Evolutionary conservation across 2,113 vertebrate species (phyloP).

Genomic region (Cyanistes caeruleus): DNA sequence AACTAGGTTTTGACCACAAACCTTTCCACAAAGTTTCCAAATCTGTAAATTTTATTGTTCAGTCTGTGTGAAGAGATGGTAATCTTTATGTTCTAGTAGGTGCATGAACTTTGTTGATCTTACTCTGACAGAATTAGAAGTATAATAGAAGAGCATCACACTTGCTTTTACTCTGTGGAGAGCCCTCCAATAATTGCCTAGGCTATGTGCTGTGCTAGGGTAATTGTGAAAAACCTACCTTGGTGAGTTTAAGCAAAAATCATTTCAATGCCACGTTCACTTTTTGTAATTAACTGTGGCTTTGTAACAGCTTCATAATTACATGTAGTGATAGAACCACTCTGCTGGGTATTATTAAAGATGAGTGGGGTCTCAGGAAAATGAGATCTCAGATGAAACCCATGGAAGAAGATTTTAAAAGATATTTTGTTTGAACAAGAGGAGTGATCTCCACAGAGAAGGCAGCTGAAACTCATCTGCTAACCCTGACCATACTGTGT

Average conservation of each 20-base stretch:
- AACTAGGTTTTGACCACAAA: slow-evolving; percentile 35
- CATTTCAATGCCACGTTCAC: accelerated
- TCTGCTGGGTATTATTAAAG: background rate
- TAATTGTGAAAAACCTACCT: background rate
- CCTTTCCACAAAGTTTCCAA: background rate
- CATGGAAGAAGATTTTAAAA: background rate
- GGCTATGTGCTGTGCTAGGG: background rate
- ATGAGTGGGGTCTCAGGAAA: background rate
- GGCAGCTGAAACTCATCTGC: background rate
- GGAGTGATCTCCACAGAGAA: background rate
- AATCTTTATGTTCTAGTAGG: background rate
- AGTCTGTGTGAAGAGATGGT: background rate
- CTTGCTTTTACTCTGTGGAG: background rate
- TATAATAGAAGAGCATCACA: background rate
- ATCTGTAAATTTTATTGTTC: slow-evolving; percentile 21
- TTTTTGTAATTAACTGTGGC: background rate
- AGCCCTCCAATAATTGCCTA: background rate
- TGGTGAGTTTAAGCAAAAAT: background rate
- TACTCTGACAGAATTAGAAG: background rate
- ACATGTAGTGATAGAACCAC: background rate
- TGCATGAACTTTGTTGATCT: background rate
- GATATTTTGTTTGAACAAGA: background rate
- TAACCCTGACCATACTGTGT: background rate
- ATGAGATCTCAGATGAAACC: background rate
- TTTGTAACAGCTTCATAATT: background rate